Conservation (phyloP, 2,888 invertebrate genomes). For the Diadromus collaris region DNA sequence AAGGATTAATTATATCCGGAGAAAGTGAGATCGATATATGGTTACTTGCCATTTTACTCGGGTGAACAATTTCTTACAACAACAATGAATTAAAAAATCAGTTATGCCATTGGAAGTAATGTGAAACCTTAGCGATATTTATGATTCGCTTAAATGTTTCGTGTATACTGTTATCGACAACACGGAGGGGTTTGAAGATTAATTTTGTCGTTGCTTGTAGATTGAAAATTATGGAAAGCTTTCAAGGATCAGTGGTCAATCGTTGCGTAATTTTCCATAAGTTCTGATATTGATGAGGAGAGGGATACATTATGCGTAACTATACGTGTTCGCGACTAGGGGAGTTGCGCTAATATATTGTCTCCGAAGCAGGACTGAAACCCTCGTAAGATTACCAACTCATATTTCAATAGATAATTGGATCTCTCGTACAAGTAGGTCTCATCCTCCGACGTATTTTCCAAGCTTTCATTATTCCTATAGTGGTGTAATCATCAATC, state of each 20-base stretch:
- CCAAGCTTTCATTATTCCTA: constrained; percentile 43
- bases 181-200: background rate
- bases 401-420: constrained; percentile 59
- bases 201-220: constrained; percentile 13
- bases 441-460: constrained; percentile 46
- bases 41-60: background rate
- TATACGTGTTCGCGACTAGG: constrained; percentile 29
- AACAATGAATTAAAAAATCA: background rate
- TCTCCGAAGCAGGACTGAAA: constrained; percentile 27
- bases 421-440: constrained; percentile 49
- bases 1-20: background rate
- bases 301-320: constrained; percentile 47
- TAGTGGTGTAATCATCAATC: constrained; percentile 51
- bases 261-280: constrained; percentile 19
- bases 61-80: background rate
- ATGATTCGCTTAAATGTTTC: background rate
- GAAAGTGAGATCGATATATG: background rate
- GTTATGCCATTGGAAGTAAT: background rate
- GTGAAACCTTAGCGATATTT: background rate
- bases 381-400: constrained; percentile 49
- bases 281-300: constrained; percentile 47
- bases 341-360: constrained; percentile 53
- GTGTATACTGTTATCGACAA: background rate
- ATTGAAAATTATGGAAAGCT: constrained; percentile 39
- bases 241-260: constrained; percentile 17